These are phyloP conservation scores for Lepidocyrtinus sp. DNA, from an alignment of 2,888 invertebrate species.

Conservation along the genomic window DNA sequence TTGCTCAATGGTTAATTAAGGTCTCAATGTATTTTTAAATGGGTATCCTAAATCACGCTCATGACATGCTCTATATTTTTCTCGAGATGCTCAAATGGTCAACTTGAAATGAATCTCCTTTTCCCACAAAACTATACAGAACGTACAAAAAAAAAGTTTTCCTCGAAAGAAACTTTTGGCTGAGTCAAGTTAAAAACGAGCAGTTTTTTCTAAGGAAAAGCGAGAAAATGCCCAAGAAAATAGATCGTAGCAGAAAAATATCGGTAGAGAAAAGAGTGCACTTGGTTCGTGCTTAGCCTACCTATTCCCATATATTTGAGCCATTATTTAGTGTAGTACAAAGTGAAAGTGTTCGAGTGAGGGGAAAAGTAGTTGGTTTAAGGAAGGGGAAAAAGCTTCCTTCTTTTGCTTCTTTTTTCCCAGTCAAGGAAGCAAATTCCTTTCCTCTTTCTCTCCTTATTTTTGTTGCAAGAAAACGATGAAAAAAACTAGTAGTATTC, in stretches of 20 bases:
- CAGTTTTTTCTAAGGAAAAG: conserved; percentile 24
- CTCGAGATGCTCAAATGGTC: conserved; percentile 32
- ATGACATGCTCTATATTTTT: conserved; percentile 54
- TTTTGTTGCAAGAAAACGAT: conserved; percentile 17
- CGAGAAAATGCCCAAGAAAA: conserved; percentile 40
- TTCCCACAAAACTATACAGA: conserved; percentile 1
- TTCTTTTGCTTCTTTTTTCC: conserved; percentile 23
- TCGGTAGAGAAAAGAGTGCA: conserved; percentile 19
- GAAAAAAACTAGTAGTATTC: conserved; percentile 14
- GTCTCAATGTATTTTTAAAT: conserved; percentile 47
- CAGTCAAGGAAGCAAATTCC: conserved; percentile 49
- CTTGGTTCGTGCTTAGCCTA: neutral
- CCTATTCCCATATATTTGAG: conserved; percentile 4
- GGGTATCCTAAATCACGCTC: conserved; percentile 51
- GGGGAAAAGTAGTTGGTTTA: conserved; percentile 59
- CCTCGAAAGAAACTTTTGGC: conserved; percentile 35
- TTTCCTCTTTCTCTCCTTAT: conserved; percentile 56
- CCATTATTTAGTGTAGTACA: conserved; percentile 32
- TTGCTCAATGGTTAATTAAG: conserved; percentile 49
- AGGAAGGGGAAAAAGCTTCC: conserved; percentile 60
- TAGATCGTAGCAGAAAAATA: neutral
- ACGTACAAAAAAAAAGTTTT: conserved; percentile 6
- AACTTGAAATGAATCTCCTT: conserved; percentile 10
- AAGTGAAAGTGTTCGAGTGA: conserved; percentile 59
- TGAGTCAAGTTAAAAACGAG: conserved; percentile 40